These are phyloP conservation scores for Strigops habroptila DNA, from an alignment of 2,113 vertebrate species.

Conservation along the genomic window DNA sequence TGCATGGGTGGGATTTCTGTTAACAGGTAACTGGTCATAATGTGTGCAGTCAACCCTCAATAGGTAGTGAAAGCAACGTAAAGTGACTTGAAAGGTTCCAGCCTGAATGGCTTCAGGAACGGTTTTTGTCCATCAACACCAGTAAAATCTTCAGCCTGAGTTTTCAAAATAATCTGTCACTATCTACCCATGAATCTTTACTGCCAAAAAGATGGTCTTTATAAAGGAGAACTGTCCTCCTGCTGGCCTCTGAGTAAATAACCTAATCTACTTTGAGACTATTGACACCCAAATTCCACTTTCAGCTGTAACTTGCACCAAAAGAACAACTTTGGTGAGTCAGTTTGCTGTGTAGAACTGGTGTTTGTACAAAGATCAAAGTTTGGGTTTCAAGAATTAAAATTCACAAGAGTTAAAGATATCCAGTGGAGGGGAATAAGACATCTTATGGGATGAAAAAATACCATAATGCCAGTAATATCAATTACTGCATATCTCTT, in stretches of 20 bases:
- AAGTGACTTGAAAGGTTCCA: not conserved
- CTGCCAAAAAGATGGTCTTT: not conserved
- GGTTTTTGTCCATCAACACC: not conserved
- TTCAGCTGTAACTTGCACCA: constrained; percentile 8
- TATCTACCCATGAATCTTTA: constrained; percentile 22
- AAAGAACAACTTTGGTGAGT: not conserved
- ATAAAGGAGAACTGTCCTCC: constrained; percentile 21
- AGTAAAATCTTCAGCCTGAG: not conserved
- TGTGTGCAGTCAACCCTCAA: not conserved
- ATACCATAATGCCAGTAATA: not conserved
- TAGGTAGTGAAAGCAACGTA: not conserved
- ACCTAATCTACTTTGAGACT: constrained; percentile 10
- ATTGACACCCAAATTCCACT: constrained; percentile 31
- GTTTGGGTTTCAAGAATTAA: not conserved
- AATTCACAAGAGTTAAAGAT: constrained; percentile 2
- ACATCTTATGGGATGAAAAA: not conserved
- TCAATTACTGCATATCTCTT: not conserved
- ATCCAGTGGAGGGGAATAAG: not conserved
- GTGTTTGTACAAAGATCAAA: not conserved
- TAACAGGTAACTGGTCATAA: constrained; percentile 28
- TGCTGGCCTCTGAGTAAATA: constrained; percentile 2
- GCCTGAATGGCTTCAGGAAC: constrained; percentile 18
- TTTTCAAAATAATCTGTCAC: constrained; percentile 8
- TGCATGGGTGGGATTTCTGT: constrained; percentile 11
- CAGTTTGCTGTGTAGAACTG: not conserved